Evolutionary conservation across 1,140 invertebrate species (phyloP).

Genomic region (Neotoxoptera formosana): DNA sequence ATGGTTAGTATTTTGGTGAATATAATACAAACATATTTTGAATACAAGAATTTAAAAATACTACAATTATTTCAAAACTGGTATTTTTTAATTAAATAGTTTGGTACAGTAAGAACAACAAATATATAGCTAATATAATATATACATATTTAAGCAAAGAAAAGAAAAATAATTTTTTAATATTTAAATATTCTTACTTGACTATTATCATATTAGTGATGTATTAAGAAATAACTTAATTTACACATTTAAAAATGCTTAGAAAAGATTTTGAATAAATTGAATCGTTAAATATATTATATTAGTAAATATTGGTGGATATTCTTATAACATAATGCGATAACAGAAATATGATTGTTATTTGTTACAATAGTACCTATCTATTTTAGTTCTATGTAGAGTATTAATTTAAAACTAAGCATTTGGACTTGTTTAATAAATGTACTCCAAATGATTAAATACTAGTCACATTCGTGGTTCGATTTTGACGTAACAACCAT

Average conservation of each 20-base stretch:
- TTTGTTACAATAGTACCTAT: background rate
- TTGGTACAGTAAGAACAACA: no score
- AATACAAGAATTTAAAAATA: no score
- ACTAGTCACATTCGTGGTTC: background rate
- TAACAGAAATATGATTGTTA: background rate
- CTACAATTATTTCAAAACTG: no score
- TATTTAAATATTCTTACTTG: background rate
- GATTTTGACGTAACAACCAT: slow-evolving; percentile 17
- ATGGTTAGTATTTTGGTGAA: no score
- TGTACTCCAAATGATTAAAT: background rate
- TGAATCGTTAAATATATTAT: background rate
- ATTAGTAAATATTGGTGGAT: background rate
- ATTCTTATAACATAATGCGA: no score
- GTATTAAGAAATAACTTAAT: background rate
- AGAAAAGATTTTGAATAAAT: background rate
- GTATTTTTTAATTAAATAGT: no score
- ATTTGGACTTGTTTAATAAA: background rate
- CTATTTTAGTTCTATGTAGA: background rate
- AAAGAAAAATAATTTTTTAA: no score
- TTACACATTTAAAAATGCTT: background rate
- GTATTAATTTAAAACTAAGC: background rate
- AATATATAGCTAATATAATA: no score
- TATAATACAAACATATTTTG: no score
- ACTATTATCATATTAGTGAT: background rate
- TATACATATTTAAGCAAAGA: no score